Conservation (phyloP, 2,888 invertebrate species). For the Pterostichus madidus region DNA sequence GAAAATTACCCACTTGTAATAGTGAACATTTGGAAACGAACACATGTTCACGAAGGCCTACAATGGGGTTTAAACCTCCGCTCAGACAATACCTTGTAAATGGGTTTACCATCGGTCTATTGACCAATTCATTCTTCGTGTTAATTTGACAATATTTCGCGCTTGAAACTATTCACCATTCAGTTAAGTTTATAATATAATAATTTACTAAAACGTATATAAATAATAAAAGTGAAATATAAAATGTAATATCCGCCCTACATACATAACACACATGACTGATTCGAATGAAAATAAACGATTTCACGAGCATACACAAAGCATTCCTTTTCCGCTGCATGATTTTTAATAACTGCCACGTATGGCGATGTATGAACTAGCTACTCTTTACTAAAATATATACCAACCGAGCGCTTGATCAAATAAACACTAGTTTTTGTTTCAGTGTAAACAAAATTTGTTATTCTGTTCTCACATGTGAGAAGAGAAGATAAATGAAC, state of each 20-base stretch:
- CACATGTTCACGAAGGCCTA: conserved; percentile 43
- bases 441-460: conserved; percentile 2
- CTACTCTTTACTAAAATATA: conserved; percentile 5
- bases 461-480: neutral
- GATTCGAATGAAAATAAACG: conserved; percentile 37
- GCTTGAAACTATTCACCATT: conserved; percentile 5
- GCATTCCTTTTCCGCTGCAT: conserved; percentile 16
- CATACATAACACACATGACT: neutral
- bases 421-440: conserved; percentile 10
- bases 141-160: conserved; percentile 31
- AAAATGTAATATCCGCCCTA: conserved; percentile 49
- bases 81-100: conserved; percentile 10
- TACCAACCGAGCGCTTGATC: neutral
- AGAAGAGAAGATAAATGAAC: neutral
- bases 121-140: neutral
- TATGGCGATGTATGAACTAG: neutral
- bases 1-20: conserved; percentile 17
- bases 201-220: conserved; percentile 11
- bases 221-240: conserved; percentile 14
- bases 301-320: conserved; percentile 20
- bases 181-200: neutral
- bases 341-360: conserved; percentile 33
- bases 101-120: neutral
- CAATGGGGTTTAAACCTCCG: neutral
- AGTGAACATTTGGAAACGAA: conserved; percentile 30